Percentiles rank a stretch among this genome's conserved stretches.
Conservation (phyloP, 2,113 vertebrate genomes). For the Brachypodius melanocephalos region DNA sequence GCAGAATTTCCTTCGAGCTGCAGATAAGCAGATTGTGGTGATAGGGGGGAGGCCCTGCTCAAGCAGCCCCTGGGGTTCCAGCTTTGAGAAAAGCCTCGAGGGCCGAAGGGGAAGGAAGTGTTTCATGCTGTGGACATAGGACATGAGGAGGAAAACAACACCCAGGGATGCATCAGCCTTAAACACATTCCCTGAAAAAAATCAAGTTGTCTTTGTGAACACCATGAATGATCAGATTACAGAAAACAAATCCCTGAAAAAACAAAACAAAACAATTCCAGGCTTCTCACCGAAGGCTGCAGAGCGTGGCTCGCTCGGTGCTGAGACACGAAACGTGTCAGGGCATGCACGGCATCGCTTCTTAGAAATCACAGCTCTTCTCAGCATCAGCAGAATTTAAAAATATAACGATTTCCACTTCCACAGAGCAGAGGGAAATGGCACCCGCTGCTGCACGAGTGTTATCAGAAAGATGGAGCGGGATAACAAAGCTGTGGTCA, state of each 20-base stretch:
- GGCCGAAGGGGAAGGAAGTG: constrained; percentile 13
- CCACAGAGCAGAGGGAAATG: neutral
- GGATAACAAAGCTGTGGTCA: neutral
- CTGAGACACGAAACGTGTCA: neutral
- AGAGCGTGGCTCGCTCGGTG: neutral
- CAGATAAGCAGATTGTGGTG: constrained; percentile 33
- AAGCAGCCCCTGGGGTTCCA: neutral
- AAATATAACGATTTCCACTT: neutral
- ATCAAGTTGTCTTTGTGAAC: neutral
- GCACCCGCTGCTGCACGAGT: fast-evolving
- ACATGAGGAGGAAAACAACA: neutral
- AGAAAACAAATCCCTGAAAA: neutral
- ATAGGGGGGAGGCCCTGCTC: neutral
- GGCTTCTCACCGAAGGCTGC: neutral
- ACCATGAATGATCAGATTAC: neutral
- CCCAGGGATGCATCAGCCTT: neutral
- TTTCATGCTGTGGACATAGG: neutral
- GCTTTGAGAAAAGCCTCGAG: neutral
- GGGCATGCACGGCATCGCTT: fast-evolving
- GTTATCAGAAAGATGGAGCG: fast-evolving
- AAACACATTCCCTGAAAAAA: fast-evolving
- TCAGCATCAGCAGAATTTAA: neutral
- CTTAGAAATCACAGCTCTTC: neutral
- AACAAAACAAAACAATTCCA: neutral
- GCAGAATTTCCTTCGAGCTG: constrained; percentile 30